Conservation (phyloP, 2,797 vertebrate species). For the Danionella dracula region DNA sequence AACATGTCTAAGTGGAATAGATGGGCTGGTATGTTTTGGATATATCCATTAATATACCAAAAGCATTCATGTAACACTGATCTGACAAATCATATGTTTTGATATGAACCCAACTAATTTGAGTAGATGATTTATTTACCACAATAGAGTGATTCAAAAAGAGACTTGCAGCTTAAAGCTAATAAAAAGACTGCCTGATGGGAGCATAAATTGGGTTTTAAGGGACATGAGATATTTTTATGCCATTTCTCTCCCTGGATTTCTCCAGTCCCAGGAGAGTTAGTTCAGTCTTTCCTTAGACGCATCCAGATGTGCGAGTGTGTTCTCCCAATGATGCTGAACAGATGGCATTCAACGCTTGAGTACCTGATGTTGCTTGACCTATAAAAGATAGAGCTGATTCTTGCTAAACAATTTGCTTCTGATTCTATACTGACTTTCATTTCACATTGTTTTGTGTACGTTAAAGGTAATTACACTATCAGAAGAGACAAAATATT, state of each 20-base stretch:
- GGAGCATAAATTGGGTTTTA: neutral
- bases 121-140: neutral
- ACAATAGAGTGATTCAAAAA: neutral
- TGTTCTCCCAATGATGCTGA: constrained; percentile 34
- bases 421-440: neutral
- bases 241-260: constrained; percentile 30
- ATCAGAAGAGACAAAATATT: no score
- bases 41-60: no score
- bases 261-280: constrained; percentile 18
- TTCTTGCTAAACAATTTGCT: neutral
- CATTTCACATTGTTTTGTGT: neutral
- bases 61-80: no score
- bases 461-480: neutral
- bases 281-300: constrained; percentile 27
- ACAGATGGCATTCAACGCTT: constrained; percentile 33
- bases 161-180: neutral
- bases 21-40: no score
- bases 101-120: neutral
- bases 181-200: neutral
- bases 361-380: constrained; percentile 28
- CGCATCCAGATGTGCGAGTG: constrained; percentile 26
- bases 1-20: no score
- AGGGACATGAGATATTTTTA: constrained; percentile 16
- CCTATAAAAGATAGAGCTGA: constrained; percentile 26
- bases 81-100: no score